phyloP scores from a whole-genome alignment of 1,140 invertebrate genomes.

The Lepidurus apus region DNA sequence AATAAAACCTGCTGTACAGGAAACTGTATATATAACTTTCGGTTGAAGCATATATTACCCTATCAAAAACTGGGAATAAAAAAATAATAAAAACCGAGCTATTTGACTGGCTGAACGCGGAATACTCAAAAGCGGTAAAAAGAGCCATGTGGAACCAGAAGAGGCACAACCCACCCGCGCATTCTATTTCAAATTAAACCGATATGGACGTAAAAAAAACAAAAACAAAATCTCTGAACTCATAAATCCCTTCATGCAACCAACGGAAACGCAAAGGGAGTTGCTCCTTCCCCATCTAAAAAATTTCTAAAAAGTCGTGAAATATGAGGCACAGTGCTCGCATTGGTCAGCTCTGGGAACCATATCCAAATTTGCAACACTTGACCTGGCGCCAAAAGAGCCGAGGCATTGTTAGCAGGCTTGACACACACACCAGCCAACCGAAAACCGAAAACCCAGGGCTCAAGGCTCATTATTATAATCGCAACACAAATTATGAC shows the following conservation, averaged over 20 bases:
- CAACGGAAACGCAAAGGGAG: neutral
- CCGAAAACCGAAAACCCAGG: neutral
- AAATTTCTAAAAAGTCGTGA: neutral
- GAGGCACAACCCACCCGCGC: slow-evolving; percentile 19
- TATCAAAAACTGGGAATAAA: neutral
- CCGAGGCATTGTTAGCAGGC: neutral
- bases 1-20: neutral
- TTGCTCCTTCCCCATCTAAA: neutral
- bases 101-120: neutral
- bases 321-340: neutral
- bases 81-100: neutral
- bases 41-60: neutral
- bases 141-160: neutral
- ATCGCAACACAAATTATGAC: neutral
- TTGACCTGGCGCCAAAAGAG: neutral
- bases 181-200: slow-evolving; percentile 1
- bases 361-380: slow-evolving; percentile 2
- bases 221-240: neutral
- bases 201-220: neutral
- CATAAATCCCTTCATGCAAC: slow-evolving; percentile 14
- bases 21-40: neutral
- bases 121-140: neutral
- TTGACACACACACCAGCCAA: neutral
- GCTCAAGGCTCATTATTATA: neutral
- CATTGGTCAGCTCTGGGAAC: neutral